A percentile compares a stretch with the other conserved stretches of the same genome.
Evolutionary conservation across 1,140 invertebrate genomes (phyloP).

Genomic region (Batillaria attramentaria): DNA sequence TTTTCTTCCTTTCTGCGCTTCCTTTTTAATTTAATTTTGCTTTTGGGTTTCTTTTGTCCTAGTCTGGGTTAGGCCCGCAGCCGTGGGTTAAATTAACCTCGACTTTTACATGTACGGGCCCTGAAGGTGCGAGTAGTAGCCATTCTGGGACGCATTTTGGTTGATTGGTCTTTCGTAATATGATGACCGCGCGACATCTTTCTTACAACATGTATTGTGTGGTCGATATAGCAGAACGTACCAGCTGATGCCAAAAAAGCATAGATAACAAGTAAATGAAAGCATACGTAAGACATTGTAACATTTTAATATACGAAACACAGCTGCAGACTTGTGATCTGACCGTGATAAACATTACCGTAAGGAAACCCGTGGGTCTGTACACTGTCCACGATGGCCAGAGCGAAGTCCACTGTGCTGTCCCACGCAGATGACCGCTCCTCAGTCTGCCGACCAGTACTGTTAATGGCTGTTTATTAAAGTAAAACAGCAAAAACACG

Average conservation of each 20-base stretch:
- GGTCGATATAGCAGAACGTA: not conserved
- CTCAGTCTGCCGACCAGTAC: not conserved
- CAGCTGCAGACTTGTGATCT: not conserved
- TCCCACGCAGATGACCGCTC: not conserved
- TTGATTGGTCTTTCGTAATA: too few relatives aligned
- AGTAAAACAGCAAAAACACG: not conserved
- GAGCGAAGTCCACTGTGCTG: not conserved
- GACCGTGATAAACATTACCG: not conserved
- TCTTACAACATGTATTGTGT: not conserved
- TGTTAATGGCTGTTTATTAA: not conserved
- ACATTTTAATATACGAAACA: too few relatives aligned
- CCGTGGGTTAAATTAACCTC: too few relatives aligned
- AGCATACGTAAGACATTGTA: too few relatives aligned
- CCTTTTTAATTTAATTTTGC: too few relatives aligned
- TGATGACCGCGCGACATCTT: not conserved
- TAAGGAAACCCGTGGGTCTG: slow-evolving; percentile 7
- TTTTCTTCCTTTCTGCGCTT: too few relatives aligned
- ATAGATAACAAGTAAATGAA: not conserved
- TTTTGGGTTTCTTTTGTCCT: too few relatives aligned
- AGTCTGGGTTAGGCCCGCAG: too few relatives aligned
- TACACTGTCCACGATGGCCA: slow-evolving; percentile 13
- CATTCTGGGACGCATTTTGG: too few relatives aligned
- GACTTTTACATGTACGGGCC: too few relatives aligned
- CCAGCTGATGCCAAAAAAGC: not conserved
- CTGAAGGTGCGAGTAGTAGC: too few relatives aligned